phyloP scores from a whole-genome alignment of 2,113 vertebrate species.

The Eretmochelys imbricata region DNA sequence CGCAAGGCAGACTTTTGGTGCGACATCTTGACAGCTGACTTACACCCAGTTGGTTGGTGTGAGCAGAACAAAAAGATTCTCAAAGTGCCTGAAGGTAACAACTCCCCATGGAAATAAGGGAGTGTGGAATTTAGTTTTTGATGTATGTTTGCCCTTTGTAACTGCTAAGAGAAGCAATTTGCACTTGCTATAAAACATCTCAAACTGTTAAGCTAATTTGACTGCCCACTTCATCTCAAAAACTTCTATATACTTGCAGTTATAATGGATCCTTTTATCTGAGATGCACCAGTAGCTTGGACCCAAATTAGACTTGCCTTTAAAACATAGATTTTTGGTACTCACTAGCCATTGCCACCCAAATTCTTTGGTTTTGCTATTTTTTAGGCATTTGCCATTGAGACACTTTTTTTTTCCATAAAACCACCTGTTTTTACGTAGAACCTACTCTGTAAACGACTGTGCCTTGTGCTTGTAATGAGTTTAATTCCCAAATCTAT shows the following conservation, averaged over 20 bases:
- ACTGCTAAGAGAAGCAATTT: neutral
- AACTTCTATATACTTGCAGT: neutral
- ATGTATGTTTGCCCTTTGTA: neutral
- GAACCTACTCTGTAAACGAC: neutral
- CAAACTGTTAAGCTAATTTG: neutral
- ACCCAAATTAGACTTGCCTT: neutral
- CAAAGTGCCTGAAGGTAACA: constrained; percentile 93
- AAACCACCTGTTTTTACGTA: neutral
- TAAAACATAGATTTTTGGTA: neutral
- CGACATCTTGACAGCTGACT: constrained; percentile 92
- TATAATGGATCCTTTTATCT: neutral
- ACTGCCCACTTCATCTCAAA: neutral
- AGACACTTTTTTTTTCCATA: neutral
- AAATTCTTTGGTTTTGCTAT: neutral
- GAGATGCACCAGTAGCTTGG: neutral
- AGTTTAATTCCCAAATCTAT: neutral
- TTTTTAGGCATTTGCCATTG: neutral
- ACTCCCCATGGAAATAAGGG: neutral
- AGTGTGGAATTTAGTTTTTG: neutral
- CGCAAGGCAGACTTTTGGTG: constrained; percentile 97
- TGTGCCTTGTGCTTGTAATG: neutral
- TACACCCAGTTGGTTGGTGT: constrained; percentile 96
- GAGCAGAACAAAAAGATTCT: constrained; percentile 90
- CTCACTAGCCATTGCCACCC: neutral
- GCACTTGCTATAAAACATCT: neutral